Evolutionary conservation across 64 coral and sea anemone genomes (phyloP), one percentile per base, ranked within the genome.

Genomic region (Pocillopora verrucosa): DNA sequence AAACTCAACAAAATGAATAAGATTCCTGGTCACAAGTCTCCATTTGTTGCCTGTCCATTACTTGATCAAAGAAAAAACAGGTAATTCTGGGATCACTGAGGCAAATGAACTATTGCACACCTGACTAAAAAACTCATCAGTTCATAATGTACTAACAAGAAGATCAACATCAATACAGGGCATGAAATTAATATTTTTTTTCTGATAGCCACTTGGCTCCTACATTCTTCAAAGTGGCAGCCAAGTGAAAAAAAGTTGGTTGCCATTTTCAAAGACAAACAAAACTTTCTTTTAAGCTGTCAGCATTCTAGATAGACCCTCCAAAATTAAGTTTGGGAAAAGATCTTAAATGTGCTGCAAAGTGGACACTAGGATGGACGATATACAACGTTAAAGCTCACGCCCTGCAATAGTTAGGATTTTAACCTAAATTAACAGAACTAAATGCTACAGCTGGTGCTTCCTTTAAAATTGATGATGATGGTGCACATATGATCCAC

Each of bases 1-100:
- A 25, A 88, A 64, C 38, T 92, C 73, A 4, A 92, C 65, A 88
- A 92, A 92, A 57, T 92, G 77, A 16, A 88, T 58, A 36, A 92
- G 16, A 81, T 88, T 86, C 63, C 38, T 92, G 88, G 64, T 88
- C 76, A 87, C 75, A 57, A 16, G 84, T 51, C 45, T 88, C 76
- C 22, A 87, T 78, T 5, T 4, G 36, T 16, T 80, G 73, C 34
- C 75, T 86, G 61, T 92, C 83, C 63, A 38, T 87, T 74, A 92
- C 63, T 67, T 74, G 90, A 13, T 92, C 73, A 75, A 88, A 88
- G 76, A 74, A 80, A 80, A 80, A 61, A 61, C 78, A 61, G 22
- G 2, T 80, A 80, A 62, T 22, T 34, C 80, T 19, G 80, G 80
- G 17, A 65, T 10, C 38, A 61, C 65, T 36, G 60, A 64, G 12